Base-by-base conservation (phyloP, 2,113 vertebrate genomes). In the Circaetus gallicus region DNA sequence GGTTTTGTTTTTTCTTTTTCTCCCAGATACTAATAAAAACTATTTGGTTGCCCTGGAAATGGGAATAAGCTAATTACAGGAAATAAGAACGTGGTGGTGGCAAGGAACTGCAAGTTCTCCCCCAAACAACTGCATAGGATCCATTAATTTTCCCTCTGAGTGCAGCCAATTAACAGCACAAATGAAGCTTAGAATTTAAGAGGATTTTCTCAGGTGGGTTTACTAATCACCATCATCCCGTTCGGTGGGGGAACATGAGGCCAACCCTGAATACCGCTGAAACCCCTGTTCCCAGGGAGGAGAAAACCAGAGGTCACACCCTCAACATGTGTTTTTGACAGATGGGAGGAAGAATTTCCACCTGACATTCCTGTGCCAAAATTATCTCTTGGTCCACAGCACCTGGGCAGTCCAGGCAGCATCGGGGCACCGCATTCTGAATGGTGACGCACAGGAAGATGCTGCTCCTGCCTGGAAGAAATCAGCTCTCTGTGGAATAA, bases 341-440 rank as follows among this genome's bases (percentile, higher is more conserved):
- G 65, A 49, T 5, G 38, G 47, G 47, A 78, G 55, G 63, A 80
- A 66, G 62, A 65, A 26, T 59, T 76, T 81, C 67, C 0, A 1
- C 53, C 63, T 63, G 59, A 52, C 50, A 7, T 7, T 56, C 11
- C 47, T 36, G 7, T 0, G 2, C 43, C 82, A 67, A 66, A 83
- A 83, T 74, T 32, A n/a, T 49, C 67, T 62, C 50, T 42, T 74
- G 50, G 45, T 50, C 29, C 49, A 40, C 19, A 87, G 70, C 65
- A 58, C 9, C n/a, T 50, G 58, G 58, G 67, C 2, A 22, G 47
- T 84, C 28, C 45, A 49, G 81, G 77, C 73, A 50, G 56, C 52
- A 25, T 0, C 0, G 3, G 65, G 42, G 31, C 55, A 78, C 34
- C 0, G 0, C 31, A 11, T 0, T 0, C 38, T 42, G 65, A 40